Evolutionary conservation across 2,888 invertebrate species (phyloP).

Genomic region (Hydrotaea cyrtoneurina): DNA sequence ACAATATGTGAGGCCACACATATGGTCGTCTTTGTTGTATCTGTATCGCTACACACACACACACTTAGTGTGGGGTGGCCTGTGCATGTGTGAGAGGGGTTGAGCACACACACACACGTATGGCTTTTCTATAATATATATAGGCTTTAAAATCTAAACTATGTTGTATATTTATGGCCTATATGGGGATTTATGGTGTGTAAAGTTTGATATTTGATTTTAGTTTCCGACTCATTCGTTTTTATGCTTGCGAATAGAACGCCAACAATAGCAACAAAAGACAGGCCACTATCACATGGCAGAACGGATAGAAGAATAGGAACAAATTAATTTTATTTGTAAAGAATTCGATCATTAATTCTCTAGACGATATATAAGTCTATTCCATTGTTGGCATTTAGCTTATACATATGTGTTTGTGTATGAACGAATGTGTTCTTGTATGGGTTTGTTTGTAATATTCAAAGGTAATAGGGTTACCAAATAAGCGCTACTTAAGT

Average conservation of each 20-base stretch:
- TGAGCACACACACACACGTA: neutral
- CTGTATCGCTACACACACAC: neutral
- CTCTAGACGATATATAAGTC: conserved; percentile 52
- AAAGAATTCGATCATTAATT: conserved; percentile 53
- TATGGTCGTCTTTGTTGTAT: neutral
- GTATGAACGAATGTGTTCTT: neutral
- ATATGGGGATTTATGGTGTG: conserved; percentile 59
- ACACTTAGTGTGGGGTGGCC: neutral
- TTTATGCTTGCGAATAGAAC: conserved; percentile 34
- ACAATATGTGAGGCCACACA: conserved; percentile 19
- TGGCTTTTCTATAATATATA: conserved; percentile 7
- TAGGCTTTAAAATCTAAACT: conserved; percentile 58
- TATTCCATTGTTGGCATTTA: conserved; percentile 21
- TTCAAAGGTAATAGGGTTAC: neutral
- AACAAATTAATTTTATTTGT: conserved; percentile 55
- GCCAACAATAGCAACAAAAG: neutral
- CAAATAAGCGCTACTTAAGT: neutral
- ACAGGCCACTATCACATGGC: neutral
- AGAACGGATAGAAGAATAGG: conserved; percentile 4
- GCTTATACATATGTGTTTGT: conserved; percentile 28
- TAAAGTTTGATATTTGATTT: conserved; percentile 63
- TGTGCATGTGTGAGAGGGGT: neutral
- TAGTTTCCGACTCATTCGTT: conserved; percentile 58
- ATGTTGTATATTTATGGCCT: conserved; percentile 57
- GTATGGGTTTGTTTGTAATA: too few species aligned